These are phyloP conservation scores for Nyctibius grandis DNA, from an alignment of 2,797 vertebrate genomes.

Conservation along the genomic window DNA sequence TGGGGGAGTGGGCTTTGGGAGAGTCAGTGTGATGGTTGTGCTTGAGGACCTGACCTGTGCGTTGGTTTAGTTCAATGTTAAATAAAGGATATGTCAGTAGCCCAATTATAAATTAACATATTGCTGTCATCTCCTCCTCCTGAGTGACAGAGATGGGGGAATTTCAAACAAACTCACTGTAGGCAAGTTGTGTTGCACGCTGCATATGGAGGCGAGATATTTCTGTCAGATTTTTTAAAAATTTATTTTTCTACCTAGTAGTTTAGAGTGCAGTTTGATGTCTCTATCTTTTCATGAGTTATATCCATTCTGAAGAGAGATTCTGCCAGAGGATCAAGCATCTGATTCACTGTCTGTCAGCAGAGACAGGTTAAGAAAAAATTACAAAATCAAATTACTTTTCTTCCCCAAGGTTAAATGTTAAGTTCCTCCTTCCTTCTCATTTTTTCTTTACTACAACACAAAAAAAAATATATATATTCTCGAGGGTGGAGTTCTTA, in stretches of 20 bases:
- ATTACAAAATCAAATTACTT: not conserved
- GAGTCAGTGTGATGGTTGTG: not conserved
- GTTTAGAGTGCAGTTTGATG: not conserved
- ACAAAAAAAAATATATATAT: not conserved
- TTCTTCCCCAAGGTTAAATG: not conserved
- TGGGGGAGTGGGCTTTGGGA: not conserved
- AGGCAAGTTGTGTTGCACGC: not conserved
- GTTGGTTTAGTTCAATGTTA: not conserved
- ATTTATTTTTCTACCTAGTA: not conserved
- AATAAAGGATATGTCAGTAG: not conserved
- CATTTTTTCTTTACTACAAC: not conserved
- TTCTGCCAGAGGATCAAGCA: not conserved
- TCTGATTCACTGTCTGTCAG: conserved; percentile 21
- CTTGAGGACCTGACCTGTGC: not conserved
- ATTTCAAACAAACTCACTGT: not conserved
- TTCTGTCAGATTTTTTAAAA: not conserved
- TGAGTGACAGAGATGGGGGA: not conserved
- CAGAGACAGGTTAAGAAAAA: not conserved
- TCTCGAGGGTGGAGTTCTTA: not conserved
- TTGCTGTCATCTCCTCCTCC: not conserved
- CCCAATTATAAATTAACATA: not conserved
- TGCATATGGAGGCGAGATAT: not conserved
- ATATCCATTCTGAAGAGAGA: not conserved
- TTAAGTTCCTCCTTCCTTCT: not conserved
- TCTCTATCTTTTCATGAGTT: not conserved